phyloP scores from a whole-genome alignment of 2,113 vertebrate species.

The Oenanthe melanoleuca region DNA sequence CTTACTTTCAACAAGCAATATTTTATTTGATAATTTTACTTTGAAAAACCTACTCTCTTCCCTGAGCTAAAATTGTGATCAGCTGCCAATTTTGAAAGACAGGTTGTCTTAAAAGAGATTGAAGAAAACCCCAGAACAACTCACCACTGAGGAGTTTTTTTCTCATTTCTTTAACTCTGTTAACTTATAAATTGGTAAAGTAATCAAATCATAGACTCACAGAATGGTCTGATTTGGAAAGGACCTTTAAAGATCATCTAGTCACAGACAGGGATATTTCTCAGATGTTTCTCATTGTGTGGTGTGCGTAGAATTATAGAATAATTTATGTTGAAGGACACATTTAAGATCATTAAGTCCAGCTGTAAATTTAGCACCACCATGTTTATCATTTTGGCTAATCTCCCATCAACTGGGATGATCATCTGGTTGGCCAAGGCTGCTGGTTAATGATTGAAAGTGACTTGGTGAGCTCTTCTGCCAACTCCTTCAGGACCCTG shows the following conservation, averaged over 20 bases:
- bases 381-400: background rate
- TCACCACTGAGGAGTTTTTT: background rate
- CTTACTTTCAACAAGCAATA: background rate
- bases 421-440: no score
- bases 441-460: background rate
- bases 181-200: background rate
- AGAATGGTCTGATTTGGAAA: background rate
- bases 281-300: background rate
- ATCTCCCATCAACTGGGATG: background rate
- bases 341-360: background rate
- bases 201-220: background rate
- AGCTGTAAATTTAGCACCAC: background rate
- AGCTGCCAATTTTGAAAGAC: background rate
- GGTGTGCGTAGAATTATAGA: background rate
- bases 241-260: background rate
- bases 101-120: background rate
- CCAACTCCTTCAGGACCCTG: background rate
- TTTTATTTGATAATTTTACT: background rate
- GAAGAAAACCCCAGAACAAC: background rate
- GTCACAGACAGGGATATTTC: fast-evolving
- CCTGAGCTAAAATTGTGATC: background rate
- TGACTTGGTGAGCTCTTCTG: background rate
- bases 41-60: background rate
- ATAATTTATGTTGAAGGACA: background rate
- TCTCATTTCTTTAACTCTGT: background rate